Conservation (phyloP, 2,113 vertebrate genomes). For the Arvicanthis niloticus region DNA sequence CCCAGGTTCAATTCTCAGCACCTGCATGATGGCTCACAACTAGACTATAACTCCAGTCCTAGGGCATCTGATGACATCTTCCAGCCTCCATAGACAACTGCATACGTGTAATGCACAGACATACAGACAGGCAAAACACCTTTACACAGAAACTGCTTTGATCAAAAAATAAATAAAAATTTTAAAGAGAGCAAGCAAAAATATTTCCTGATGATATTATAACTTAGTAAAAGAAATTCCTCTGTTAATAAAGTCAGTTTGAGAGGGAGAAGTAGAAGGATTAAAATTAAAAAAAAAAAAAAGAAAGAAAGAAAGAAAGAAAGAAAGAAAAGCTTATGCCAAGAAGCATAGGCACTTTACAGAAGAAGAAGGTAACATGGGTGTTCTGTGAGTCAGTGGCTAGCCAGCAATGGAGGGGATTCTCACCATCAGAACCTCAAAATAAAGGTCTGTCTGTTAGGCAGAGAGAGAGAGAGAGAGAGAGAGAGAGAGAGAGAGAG, state of each 20-base stretch:
- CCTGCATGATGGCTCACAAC: not conserved
- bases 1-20: not conserved
- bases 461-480: too few relatives aligned
- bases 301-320: too few relatives aligned
- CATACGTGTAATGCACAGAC: not conserved
- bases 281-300: not conserved
- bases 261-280: accelerated
- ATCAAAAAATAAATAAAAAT: not conserved
- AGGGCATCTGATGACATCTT: not conserved
- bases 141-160: not conserved
- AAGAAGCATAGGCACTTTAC: not conserved
- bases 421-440: not conserved
- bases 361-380: accelerated
- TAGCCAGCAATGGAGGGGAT: accelerated
- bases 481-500: too few relatives aligned
- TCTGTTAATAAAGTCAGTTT: not conserved
- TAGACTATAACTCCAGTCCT: not conserved
- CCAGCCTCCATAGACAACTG: too few relatives aligned
- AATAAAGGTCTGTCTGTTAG: too few relatives aligned
- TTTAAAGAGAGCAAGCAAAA: not conserved
- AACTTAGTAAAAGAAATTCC: not conserved
- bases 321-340: too few relatives aligned
- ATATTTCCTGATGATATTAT: not conserved
- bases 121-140: not conserved
- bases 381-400: accelerated